phyloP scores from a whole-genome alignment of 2,797 vertebrate genomes.

The Labeo calbasu region DNA sequence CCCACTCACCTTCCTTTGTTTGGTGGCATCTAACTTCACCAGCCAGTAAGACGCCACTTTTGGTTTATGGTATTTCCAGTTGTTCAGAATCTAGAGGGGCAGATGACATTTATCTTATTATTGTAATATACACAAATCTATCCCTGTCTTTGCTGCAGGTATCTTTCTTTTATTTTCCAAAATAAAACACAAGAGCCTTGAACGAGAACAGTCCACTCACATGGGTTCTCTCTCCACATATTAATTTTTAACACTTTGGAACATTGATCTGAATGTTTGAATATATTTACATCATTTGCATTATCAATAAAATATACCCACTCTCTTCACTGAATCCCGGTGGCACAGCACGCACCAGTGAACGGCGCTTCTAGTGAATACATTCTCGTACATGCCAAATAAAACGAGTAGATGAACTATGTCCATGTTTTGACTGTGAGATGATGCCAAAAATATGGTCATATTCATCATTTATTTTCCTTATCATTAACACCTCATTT shows the following conservation, averaged over 20 bases:
- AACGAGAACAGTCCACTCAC: constrained; percentile 51
- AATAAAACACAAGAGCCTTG: constrained; percentile 36
- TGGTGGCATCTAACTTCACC: constrained; percentile 93
- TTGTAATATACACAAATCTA: neutral
- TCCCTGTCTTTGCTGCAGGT: neutral
- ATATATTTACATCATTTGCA: constrained; percentile 49
- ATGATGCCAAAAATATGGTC: constrained; percentile 44
- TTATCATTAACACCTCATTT: constrained; percentile 55
- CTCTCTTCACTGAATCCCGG: constrained; percentile 16
- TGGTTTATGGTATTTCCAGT: constrained; percentile 97
- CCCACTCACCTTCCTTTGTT: constrained; percentile 90
- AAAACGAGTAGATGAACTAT: constrained; percentile 30
- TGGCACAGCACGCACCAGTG: constrained; percentile 11
- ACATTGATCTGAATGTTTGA: constrained; percentile 56
- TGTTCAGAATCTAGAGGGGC: constrained; percentile 90
- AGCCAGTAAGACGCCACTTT: constrained; percentile 98
- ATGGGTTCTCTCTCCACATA: constrained; percentile 35
- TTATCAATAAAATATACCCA: constrained; percentile 46
- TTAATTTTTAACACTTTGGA: constrained; percentile 50
- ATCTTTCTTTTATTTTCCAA: constrained; percentile 27
- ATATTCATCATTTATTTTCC: constrained; percentile 47
- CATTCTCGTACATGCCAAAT: constrained; percentile 34
- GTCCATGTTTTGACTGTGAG: constrained; percentile 39
- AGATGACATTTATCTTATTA: constrained; percentile 9
- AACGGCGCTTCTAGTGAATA: neutral